Evolutionary conservation across 2,888 invertebrate genomes (phyloP).

Genomic region (Apodemia zela): DNA sequence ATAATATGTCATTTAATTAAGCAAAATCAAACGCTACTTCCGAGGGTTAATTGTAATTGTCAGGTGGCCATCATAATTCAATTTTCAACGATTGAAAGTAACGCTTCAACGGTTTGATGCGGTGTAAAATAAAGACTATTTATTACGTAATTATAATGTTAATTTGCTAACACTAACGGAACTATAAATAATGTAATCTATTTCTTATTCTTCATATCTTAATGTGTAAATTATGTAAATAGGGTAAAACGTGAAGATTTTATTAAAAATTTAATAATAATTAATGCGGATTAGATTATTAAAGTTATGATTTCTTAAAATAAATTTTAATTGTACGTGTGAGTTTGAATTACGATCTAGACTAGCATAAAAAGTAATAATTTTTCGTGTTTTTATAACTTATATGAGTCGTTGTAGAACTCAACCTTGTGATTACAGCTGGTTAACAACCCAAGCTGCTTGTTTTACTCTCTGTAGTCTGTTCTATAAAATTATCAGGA

Average conservation of each 20-base stretch:
- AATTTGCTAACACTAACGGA: conserved; percentile 12
- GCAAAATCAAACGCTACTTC: too few relatives aligned
- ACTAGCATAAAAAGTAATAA: too few relatives aligned
- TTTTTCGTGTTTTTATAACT: too few relatives aligned
- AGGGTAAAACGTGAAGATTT: conserved; percentile 7
- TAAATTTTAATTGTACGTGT: neutral
- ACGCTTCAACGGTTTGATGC: neutral
- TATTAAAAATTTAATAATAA: conserved; percentile 9
- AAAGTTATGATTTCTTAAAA: neutral
- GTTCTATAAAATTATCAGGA: too few relatives aligned
- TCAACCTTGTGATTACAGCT: too few relatives aligned
- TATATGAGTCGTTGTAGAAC: too few relatives aligned
- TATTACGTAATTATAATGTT: conserved; percentile 17
- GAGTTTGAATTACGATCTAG: too few relatives aligned
- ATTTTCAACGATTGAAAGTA: neutral
- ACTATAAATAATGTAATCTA: conserved; percentile 8
- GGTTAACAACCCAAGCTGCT: too few relatives aligned
- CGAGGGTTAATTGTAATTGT: neutral
- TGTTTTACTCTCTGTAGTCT: too few relatives aligned
- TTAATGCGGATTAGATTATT: neutral
- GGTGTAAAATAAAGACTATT: conserved; percentile 14
- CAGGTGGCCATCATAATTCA: neutral
- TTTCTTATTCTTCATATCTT: conserved; percentile 5
- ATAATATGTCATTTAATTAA: too few relatives aligned
- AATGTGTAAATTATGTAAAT: conserved; percentile 13